Evolutionary conservation across 2,888 invertebrate species (phyloP), one percentile per base, ranked within the genome.

Genomic region (Octodonta nipae): DNA sequence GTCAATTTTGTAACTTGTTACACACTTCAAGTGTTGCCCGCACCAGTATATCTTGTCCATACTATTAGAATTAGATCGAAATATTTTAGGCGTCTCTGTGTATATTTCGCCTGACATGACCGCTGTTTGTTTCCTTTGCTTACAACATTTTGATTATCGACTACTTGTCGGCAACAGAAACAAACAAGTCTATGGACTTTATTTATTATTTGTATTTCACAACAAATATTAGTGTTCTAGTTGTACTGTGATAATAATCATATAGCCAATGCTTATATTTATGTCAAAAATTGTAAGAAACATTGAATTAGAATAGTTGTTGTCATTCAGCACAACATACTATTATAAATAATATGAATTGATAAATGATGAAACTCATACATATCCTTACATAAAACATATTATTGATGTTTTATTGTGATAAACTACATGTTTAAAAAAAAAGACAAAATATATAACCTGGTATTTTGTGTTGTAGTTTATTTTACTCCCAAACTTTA

Each of bases 21-120:
- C 28, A 26, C 30, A 30, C 25, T 27, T 12, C 13, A 34, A 40
- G 51, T 55, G 53, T 50, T 47, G 60, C 59, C 59, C 60, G 56
- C 58, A 59, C 60, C n/a, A 60, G 60, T 60, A 59, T 51, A 55
- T 56, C 58, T 59, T 56, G 59, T 59, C 60, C 59, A 58, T 52
- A 46, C 41, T 44, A 39, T 35, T 50, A 49, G 47, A 36, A 15
- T 36, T 43, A 46, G 41, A 37, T 38, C 38, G 38, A 38, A 36
- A 22, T n/a, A n/a, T n/a, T n/a, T n/a, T n/a, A 15, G 27, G 28
- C 22, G n/a, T n/a, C n/a, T n/a, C n/a, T n/a, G n/a, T n/a, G n/a
- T n/a, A n/a, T n/a, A n/a, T n/a, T n/a, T n/a, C n/a, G n/a, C n/a
- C n/a, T n/a, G n/a, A n/a, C n/a, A n/a, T n/a, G n/a, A n/a, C n/a